Conservation (phyloP, 2,888 invertebrate species). For the Neoascia interrupta region DNA sequence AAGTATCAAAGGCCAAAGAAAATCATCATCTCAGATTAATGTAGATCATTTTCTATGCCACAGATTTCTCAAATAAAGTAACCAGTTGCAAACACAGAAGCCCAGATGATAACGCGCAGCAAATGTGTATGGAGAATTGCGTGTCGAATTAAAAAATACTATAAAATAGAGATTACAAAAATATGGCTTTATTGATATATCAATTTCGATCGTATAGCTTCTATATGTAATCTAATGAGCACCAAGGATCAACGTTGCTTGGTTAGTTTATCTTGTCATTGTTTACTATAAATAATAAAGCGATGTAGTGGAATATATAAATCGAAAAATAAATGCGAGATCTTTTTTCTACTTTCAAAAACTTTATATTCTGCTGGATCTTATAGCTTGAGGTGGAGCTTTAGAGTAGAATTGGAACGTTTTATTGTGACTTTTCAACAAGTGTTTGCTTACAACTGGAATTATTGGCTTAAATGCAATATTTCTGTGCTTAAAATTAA, state of each 20-base stretch:
- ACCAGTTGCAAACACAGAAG: slow-evolving; percentile 49
- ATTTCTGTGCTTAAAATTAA: no score
- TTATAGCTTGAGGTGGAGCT: no score
- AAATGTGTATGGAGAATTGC: slow-evolving; percentile 50
- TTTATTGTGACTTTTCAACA: no score
- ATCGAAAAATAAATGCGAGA: slow-evolving; percentile 9
- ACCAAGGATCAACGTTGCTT: slow-evolving; percentile 38
- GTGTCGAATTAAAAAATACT: slow-evolving; percentile 43
- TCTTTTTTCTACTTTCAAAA: not conserved
- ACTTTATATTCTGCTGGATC: no score
- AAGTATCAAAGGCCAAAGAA: slow-evolving; percentile 46
- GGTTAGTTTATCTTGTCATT: slow-evolving; percentile 39
- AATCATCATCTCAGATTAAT: slow-evolving; percentile 54
- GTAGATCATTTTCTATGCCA: slow-evolving; percentile 47
- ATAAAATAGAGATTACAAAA: slow-evolving; percentile 52
- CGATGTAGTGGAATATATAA: not conserved
- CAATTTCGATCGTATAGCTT: no score
- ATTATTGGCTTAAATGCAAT: no score
- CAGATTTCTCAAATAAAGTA: slow-evolving; percentile 54
- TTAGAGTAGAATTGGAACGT: no score
- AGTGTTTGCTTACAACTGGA: no score
- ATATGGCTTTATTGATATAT: slow-evolving; percentile 54
- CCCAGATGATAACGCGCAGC: slow-evolving; percentile 48
- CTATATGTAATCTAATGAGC: slow-evolving; percentile 39
- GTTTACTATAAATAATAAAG: slow-evolving; percentile 30